Evolutionary conservation across 2,797 vertebrate species (phyloP).

Genomic region (Platyrinchus mystaceus): DNA sequence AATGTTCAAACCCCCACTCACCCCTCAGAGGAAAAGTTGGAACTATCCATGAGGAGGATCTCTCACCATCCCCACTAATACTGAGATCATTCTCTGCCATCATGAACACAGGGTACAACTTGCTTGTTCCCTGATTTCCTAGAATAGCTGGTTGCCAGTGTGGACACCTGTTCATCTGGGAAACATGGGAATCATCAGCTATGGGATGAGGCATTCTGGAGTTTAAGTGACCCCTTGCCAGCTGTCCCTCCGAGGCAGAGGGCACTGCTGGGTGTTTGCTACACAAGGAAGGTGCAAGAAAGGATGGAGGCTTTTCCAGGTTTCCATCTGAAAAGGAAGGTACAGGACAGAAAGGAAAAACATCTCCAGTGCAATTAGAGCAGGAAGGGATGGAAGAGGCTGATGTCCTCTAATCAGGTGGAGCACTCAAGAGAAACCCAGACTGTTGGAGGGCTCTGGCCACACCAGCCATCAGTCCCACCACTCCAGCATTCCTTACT

Average conservation of each 20-base stretch:
- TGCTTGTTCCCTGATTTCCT: not conserved
- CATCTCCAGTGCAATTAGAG: not conserved
- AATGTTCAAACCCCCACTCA: not conserved
- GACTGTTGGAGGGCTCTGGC: not conserved
- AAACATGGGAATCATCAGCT: not conserved
- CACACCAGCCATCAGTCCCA: not conserved
- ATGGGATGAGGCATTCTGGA: not conserved
- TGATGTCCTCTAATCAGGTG: conserved; percentile 13
- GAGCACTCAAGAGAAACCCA: not conserved
- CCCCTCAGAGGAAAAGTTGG: not conserved
- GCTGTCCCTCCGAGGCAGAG: not conserved
- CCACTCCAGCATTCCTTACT: not conserved
- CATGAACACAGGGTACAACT: not conserved
- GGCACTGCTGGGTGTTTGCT: not conserved
- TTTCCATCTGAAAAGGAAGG: not conserved
- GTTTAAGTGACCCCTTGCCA: not conserved
- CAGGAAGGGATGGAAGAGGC: not conserved
- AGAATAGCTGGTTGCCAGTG: not conserved
- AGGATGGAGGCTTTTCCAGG: not conserved
- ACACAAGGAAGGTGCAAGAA: not conserved
- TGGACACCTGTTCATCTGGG: not conserved
- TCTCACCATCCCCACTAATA: not conserved
- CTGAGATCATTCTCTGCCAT: rapidly evolving
- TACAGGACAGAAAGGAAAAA: not conserved
- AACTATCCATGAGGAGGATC: not conserved